These are phyloP conservation scores for Panopea generosa DNA, from an alignment of 2,888 invertebrate genomes.

Conservation along the genomic window DNA sequence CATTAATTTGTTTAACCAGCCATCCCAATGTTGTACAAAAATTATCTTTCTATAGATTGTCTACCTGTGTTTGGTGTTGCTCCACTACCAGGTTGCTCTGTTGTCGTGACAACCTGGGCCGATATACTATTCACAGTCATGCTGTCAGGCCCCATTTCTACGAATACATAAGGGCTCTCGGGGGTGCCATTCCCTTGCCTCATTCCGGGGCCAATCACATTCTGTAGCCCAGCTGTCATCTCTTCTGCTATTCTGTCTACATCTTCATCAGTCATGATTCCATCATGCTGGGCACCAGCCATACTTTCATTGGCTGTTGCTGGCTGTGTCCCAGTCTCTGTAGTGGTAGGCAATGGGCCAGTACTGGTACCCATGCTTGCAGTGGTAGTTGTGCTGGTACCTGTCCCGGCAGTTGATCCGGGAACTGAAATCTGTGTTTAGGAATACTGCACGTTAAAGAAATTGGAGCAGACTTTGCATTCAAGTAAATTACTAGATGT, in stretches of 20 bases:
- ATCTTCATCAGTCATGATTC: constrained; percentile 33
- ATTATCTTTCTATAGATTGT: too few species aligned
- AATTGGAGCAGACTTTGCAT: too few species aligned
- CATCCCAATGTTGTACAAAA: too few species aligned
- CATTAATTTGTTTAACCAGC: too few species aligned
- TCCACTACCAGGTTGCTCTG: constrained; percentile 9
- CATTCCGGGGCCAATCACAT: constrained; percentile 41
- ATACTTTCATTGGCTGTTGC: constrained; percentile 18
- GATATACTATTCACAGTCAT: constrained; percentile 86
- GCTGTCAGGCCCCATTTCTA: constrained; percentile 87
- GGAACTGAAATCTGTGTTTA: constrained; percentile 21
- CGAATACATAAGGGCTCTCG: constrained; percentile 86
- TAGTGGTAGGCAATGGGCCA: constrained; percentile 41
- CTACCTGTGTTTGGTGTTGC: too few species aligned
- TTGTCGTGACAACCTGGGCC: constrained; percentile 82
- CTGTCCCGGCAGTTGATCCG: constrained; percentile 17
- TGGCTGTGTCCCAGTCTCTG: constrained; percentile 39
- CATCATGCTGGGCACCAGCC: constrained; percentile 43
- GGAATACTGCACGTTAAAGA: too few species aligned
- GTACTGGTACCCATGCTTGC: constrained; percentile 59
- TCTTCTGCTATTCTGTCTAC: constrained; percentile 39
- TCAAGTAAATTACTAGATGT: too few species aligned
- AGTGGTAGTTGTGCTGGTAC: constrained; percentile 51
- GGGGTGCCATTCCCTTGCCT: constrained; percentile 55
- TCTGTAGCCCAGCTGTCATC: constrained; percentile 53